Evolutionary conservation across 1,140 invertebrate species (phyloP).

Genomic region (Phymorhynchus buccinoides): DNA sequence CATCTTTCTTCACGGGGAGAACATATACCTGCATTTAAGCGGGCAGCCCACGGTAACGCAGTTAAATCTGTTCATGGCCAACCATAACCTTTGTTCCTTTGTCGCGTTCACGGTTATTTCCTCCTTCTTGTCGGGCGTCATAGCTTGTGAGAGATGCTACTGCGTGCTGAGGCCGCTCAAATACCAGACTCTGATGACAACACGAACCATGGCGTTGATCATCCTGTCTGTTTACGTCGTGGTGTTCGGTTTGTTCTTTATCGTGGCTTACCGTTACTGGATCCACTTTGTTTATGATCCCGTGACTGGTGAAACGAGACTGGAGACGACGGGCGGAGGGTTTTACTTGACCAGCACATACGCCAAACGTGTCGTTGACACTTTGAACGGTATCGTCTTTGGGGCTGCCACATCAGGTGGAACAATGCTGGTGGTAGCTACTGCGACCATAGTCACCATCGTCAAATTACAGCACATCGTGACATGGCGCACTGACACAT

Average conservation of each 20-base stretch:
- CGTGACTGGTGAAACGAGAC: no score
- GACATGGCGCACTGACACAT: not conserved
- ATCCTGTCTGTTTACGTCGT: not conserved
- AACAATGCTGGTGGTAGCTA: not conserved
- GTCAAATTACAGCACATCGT: not conserved
- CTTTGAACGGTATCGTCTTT: not conserved
- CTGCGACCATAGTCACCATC: not conserved
- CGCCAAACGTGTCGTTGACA: not conserved
- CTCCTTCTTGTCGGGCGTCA: not conserved
- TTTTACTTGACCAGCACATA: not conserved
- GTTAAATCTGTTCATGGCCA: not conserved
- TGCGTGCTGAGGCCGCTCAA: not conserved
- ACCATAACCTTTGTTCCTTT: not conserved
- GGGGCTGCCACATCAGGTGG: not conserved
- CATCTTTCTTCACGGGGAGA: not conserved
- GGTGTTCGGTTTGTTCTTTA: not conserved
- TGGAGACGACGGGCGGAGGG: not conserved
- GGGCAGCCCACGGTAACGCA: not conserved
- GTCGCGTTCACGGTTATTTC: not conserved
- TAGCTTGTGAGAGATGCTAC: not conserved
- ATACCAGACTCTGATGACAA: not conserved
- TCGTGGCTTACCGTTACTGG: not conserved
- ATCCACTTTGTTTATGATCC: not conserved
- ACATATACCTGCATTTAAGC: not conserved
- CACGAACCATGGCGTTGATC: constrained; percentile 10